Base-by-base conservation (phyloP, 2,888 invertebrate species). In the Apodemia mormo region DNA sequence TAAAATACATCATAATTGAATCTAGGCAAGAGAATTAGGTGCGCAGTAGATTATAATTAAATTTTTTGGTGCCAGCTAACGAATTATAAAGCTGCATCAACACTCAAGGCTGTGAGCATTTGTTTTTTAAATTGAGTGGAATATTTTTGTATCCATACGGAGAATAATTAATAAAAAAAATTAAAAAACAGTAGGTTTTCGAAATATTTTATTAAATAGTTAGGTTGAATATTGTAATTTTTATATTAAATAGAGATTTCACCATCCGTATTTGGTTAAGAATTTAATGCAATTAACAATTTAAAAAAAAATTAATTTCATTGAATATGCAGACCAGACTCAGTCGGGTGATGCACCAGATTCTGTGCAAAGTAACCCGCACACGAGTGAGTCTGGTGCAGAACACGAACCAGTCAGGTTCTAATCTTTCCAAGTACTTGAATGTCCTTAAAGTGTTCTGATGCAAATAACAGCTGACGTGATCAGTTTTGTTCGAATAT, bases 341-440 rank as follows among this genome's bases (percentile, higher is more conserved):
- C n/a, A 56, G 56, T 56, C 56, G 56, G 56, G 56, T 56, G 56
- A 56, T 56, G 56, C 22, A 56, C 56, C 56, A 56, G 56, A 56
- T 9, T 56, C 56, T 14, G 56, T 56, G 56, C 56, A 9, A 56
- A 56, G 56, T 56, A 56, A 56, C 56, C 56, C 56, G 56, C 56
- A 56, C 56, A 56, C 56, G 56, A 56, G 8, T 22, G 56, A 56
- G 56, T 56, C 56, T 56, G 56, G 56, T 56, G 56, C 56, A 56
- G 56, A 56, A 56, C 56, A 56, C 56, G 56, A 56, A 56, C 56
- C 56, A 56, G 56, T 56, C 56, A 14, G 56, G 56, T 56, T 56
- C 22, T 56, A 56, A 56, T 56, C 56, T 56, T 22, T 56, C 56
- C 22, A 14, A 14, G 56, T 56, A 14, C 22, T 56, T 56, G 56